These are phyloP conservation scores for Clunio marinus DNA, from an alignment of 2,888 invertebrate genomes.

Conservation along the genomic window DNA sequence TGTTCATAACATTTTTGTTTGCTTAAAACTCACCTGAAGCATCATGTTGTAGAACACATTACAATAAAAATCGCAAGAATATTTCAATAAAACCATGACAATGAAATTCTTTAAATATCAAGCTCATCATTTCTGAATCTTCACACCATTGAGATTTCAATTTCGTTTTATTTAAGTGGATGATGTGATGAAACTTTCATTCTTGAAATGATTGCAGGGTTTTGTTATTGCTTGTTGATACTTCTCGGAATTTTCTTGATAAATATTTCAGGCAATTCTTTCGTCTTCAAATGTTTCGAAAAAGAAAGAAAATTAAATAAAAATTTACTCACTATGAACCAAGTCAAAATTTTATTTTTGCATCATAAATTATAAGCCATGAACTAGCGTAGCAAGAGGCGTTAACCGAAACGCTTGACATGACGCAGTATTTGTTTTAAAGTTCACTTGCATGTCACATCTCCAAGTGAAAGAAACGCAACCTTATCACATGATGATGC, in stretches of 20 bases:
- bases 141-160: too few species aligned
- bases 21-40: too few species aligned
- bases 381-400: background rate
- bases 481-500: conserved; percentile 32
- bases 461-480: background rate
- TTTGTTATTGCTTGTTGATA: background rate
- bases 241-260: background rate
- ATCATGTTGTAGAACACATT: too few species aligned
- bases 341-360: background rate
- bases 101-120: background rate
- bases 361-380: too few species aligned
- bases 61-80: background rate
- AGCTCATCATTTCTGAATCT: background rate
- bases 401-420: conserved; percentile 19
- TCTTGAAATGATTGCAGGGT: background rate
- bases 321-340: background rate
- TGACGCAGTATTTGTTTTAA: conserved; percentile 22
- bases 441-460: background rate
- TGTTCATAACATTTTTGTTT: too few species aligned
- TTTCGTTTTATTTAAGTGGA: too few species aligned
- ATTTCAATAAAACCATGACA: background rate
- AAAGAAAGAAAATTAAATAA: too few species aligned
- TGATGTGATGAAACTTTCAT: background rate
- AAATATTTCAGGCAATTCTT: background rate
- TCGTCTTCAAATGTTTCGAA: background rate